Evolutionary conservation across 2,888 invertebrate genomes (phyloP), one percentile per base, ranked within the genome.

Genomic region (Drosophila monieri): DNA sequence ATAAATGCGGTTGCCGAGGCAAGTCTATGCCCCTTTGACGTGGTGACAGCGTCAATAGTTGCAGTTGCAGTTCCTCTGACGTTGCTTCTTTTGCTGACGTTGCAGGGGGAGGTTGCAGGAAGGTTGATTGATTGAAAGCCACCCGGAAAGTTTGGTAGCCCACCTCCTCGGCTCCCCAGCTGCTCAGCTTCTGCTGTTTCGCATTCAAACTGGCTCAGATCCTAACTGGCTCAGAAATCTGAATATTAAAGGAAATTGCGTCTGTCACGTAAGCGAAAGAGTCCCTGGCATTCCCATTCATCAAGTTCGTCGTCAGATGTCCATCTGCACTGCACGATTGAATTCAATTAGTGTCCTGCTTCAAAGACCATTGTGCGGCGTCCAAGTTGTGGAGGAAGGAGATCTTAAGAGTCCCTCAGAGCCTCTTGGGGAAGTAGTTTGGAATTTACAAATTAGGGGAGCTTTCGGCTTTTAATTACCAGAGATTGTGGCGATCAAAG

Each of bases 1-100:
- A 27, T 30, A 18, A 9, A 5, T 30, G 14, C 14, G 8, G 27
- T 30, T 30, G 47, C 47, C 14, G 14, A 30, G 15, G 4, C 10
- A 23, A 27, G 37, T 12, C 14, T 30, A 23, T 12, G 41, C 6
- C 12, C 43, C 43, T 21, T 43, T 43, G 43, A 43, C 49, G 44
- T 32, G 51, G 44, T 37, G 44, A 23, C 44, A 41, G 39, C 39
- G 39, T 41, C 39, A 41, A 41, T 41, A 18, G 39, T 3, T 41
- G 39, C 39, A 41, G 23, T 23, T 39, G 44, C 49, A 44, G 27
- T 25, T 44, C 39, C 48, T 30, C 27, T 65, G 43, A 65, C 62
- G 57, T 49, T n/a, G 39, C 21, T 41, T n/a, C 5, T 12, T 6
- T 32, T 15, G 5, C 49, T 49, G 41, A 57, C 49, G 35, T 30